These are phyloP conservation scores for Cololabis saira DNA, from an alignment of 2,113 vertebrate species.

Conservation along the genomic window DNA sequence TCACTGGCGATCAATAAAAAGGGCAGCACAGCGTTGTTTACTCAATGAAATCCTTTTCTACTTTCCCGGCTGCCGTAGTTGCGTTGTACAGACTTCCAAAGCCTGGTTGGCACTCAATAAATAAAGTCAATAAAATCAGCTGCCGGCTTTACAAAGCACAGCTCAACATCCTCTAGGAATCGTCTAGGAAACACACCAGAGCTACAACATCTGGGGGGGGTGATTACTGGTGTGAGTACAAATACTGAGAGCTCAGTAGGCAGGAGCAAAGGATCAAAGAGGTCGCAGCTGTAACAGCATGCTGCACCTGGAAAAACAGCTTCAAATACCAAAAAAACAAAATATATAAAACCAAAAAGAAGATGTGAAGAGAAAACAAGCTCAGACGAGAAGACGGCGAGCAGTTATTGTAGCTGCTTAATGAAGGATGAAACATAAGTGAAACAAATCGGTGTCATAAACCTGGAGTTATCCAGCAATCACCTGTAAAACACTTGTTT, in stretches of 20 bases:
- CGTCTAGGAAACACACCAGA: too few relatives aligned
- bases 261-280: neutral
- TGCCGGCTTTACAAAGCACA: too few relatives aligned
- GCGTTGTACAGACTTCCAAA: too few relatives aligned
- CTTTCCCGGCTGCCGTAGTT: too few relatives aligned
- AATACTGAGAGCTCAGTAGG: slow-evolving; percentile 6
- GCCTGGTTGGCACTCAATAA: too few relatives aligned
- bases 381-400: slow-evolving; percentile 3
- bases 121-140: too few relatives aligned
- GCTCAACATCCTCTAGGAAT: too few relatives aligned
- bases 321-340: neutral
- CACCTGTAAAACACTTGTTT: too few relatives aligned
- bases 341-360: slow-evolving; percentile 3
- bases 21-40: too few relatives aligned
- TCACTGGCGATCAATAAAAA: too few relatives aligned
- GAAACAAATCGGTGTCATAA: neutral
- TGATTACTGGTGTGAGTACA: slow-evolving; percentile 9
- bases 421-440: neutral
- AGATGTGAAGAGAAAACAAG: neutral
- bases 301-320: slow-evolving; percentile 60
- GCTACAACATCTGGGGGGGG: slow-evolving; percentile 6
- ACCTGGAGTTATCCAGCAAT: neutral
- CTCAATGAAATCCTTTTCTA: too few relatives aligned
- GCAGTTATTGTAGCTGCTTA: neutral
- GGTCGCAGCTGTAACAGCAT: slow-evolving; percentile 8